A percentile compares a stretch with the other conserved stretches of the same genome.
These are phyloP conservation scores for Anguilla obscura DNA, from an alignment of 2,797 vertebrate species.

Conservation along the genomic window DNA sequence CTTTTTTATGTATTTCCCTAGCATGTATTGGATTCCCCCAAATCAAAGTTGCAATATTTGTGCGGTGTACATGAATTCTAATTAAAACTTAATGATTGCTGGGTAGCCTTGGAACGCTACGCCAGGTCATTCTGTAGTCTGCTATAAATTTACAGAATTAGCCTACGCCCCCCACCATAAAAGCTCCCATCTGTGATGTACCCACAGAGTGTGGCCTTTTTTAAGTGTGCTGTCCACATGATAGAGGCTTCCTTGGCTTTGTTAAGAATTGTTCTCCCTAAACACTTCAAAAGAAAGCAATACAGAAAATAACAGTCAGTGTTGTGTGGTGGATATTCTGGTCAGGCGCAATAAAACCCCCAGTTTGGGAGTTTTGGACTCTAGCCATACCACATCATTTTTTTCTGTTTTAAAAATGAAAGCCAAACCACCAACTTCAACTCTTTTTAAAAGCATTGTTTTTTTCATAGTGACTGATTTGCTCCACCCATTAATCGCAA, in stretches of 20 bases:
- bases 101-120: conserved; percentile 39
- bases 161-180: conserved; percentile 35
- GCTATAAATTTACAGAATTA: conserved; percentile 62
- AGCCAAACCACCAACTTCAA: background rate
- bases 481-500: conserved; percentile 36
- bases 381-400: background rate
- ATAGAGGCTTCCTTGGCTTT: background rate
- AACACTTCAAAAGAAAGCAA: background rate
- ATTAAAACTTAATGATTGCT: conserved; percentile 58
- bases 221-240: background rate
- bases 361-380: background rate
- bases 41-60: conserved; percentile 48
- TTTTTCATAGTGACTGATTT: conserved; percentile 34
- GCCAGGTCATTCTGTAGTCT: conserved; percentile 57
- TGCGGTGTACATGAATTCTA: conserved; percentile 57
- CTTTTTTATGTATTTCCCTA: background rate
- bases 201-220: background rate
- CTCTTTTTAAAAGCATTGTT: conserved; percentile 13
- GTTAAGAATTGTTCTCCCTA: conserved; percentile 2
- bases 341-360: conserved; percentile 9
- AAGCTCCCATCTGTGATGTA: conserved; percentile 21
- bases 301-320: conserved; percentile 25
- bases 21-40: conserved; percentile 16
- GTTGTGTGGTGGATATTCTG: conserved; percentile 15
- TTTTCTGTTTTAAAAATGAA: background rate